Base-by-base conservation (phyloP, 1,140 invertebrate species). In the Pollicipes pollicipes region DNA sequence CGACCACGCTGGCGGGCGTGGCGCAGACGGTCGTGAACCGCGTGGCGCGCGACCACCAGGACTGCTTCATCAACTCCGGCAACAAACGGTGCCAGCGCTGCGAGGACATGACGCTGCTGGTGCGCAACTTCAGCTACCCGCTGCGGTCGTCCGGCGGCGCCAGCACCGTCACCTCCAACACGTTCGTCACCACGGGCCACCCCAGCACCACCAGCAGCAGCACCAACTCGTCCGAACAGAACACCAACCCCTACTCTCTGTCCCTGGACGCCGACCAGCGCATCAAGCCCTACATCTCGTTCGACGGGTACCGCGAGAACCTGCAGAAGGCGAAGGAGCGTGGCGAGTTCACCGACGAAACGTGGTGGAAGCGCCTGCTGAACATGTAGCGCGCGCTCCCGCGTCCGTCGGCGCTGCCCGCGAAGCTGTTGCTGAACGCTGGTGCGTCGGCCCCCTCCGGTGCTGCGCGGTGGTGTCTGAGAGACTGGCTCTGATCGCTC, bases 11-110 rank as follows among this genome's bases (percentile, higher is more conserved):
- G 69, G 88, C 85, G 35, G 87, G 88, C 30, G 90, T 94, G 45
- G 90, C 90, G 45, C 91, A 95, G 81, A 88, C 89, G 3, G 90
- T 93, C 0, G 86, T 95, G 0, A 88, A 94, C 76, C 90, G 90
- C 81, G 86, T 91, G 16, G 89, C 90, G 8, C 81, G 90, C 68
- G 85, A 90, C 70, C 92, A 95, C 77, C 88, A 92, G 73, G 89
- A 93, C 70, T 84, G 85, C 70, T 92, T 86, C 75, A 87, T 90
- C 76, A 74, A 70, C 37, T 69, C 75, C 31, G 70, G 77, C 73
- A 68, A 74, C 68, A 63, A 75, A 71, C 32, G 75, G 26, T 83
- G 80, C 70, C 78, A 80, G 28, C 85, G 85, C 76, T 78, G 88
- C 66, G 88, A 90, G 72, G 89, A 92, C 76, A 90, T 95, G 73